Evolutionary conservation across 2,888 invertebrate species (phyloP).

Genomic region (Odontocerum albicorne): DNA sequence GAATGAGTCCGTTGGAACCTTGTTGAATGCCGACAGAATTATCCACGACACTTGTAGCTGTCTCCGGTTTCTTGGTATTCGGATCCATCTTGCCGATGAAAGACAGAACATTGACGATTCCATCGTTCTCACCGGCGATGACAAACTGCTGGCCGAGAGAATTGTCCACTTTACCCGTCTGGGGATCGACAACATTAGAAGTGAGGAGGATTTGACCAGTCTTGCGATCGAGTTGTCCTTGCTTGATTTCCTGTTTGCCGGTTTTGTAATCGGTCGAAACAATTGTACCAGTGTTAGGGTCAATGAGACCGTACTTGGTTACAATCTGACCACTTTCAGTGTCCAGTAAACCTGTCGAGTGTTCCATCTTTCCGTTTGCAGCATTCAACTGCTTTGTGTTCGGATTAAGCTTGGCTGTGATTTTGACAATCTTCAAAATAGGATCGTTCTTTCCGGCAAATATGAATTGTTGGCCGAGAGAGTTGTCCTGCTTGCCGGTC

Average conservation of each 20-base stretch:
- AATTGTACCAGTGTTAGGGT: conserved; percentile 65
- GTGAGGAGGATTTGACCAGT: conserved; percentile 68
- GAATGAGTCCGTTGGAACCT: conserved; percentile 45
- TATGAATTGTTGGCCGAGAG: conserved; percentile 41
- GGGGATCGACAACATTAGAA: conserved; percentile 64
- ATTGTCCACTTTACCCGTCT: conserved; percentile 67
- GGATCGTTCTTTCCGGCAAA: conserved; percentile 35
- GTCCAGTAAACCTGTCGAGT: conserved; percentile 58
- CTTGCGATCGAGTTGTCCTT: conserved; percentile 70
- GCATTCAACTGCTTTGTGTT: conserved; percentile 56
- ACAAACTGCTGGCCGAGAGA: conserved; percentile 68
- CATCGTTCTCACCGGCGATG: conserved; percentile 66
- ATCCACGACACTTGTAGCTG: conserved; percentile 54
- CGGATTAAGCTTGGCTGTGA: conserved; percentile 59
- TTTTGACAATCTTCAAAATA: conserved; percentile 56
- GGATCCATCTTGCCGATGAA: conserved; percentile 60
- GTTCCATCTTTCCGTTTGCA: conserved; percentile 55
- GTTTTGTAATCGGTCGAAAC: conserved; percentile 64
- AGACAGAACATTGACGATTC: conserved; percentile 66
- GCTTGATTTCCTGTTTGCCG: conserved; percentile 65
- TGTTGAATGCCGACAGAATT: conserved; percentile 53
- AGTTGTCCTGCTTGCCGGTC: conserved; percentile 47
- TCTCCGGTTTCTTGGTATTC: conserved; percentile 54
- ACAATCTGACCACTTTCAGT: conserved; percentile 67
- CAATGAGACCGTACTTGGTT: conserved; percentile 64